Evolutionary conservation across 2,113 vertebrate genomes (phyloP), one percentile per base, ranked within the genome.

Genomic region (Petrocephalus microphthalmus): DNA sequence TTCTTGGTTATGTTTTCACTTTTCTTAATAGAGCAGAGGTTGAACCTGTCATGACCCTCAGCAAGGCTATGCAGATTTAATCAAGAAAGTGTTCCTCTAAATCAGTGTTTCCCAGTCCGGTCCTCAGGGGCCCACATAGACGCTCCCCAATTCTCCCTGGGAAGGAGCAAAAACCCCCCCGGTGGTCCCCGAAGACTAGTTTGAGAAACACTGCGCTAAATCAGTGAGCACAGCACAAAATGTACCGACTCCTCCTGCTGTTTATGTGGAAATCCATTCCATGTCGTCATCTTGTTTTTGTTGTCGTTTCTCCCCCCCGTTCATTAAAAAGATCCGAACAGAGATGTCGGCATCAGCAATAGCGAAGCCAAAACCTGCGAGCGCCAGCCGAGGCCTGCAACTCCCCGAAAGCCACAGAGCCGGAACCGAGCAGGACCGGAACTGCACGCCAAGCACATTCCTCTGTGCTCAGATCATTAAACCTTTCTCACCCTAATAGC

Each of bases 241-340:
- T 51, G 82, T 17, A 84, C 47, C 88, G 91, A 91, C 20, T 0
- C 57, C 92, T 45, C 25, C 91, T 91, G 90, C 90, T 88, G 89
- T 91, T 87, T 89, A 87, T 22, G 56, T 45, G 10, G 78, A 0
- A 20, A 87, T 74, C 29, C 91, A 88, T 87, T 92, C 92, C 92
- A 93, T 93, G 93, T 93, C 89, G 89, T 93, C 91, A 93, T 42
- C 64, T 89, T 91, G 91, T 93, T 93, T 92, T 92, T 93, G 81
- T 88, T 81, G 88, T 92, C 89, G 37, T 78, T 85, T 93, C 93
- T 88, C 91, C 89, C 87, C 82, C 22, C 89, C 11, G 11, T 74
- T 93, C 91, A 89, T 94, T 94, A 92, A 90, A 89, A 54, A 88
- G 52, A 54, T 85, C 74, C 89, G 88, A 67, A 29, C n/a, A 2